Conservation (phyloP, 23 tunicate genomes). For the Ascidia mentula region DNA sequence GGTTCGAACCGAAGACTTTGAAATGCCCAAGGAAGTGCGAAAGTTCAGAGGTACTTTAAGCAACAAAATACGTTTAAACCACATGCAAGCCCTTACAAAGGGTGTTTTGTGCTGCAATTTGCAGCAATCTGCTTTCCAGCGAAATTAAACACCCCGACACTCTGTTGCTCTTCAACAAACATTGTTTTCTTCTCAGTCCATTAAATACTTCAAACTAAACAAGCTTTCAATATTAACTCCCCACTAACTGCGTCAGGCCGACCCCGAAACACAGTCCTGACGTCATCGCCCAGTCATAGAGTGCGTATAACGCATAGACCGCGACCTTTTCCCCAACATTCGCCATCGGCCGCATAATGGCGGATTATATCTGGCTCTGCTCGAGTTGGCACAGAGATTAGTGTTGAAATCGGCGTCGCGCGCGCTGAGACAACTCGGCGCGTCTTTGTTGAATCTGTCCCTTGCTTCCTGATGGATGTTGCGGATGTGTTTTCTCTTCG, state of each 20-base stretch:
- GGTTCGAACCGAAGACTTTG: constrained; percentile 74
- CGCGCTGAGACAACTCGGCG: background rate
- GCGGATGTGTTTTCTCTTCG: background rate
- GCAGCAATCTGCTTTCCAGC: background rate
- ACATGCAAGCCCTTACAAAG: background rate
- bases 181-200: no score
- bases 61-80: no score
- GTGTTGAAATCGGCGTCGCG: background rate
- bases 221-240: no score
- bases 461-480: background rate
- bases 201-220: no score
- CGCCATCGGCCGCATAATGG: background rate
- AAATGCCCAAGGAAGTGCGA: constrained; percentile 39
- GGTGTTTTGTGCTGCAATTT: background rate
- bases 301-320: no score
- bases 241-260: no score
- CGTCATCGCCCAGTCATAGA: no score
- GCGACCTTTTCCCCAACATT: background rate
- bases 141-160: background rate
- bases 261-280: no score
- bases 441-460: background rate
- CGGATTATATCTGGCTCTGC: background rate
- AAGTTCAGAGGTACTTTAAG: constrained; percentile 83
- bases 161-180: no score
- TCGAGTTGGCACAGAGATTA: background rate